Base-by-base conservation (phyloP, 2,888 invertebrate species). In the Rhagonycha lutea region DNA sequence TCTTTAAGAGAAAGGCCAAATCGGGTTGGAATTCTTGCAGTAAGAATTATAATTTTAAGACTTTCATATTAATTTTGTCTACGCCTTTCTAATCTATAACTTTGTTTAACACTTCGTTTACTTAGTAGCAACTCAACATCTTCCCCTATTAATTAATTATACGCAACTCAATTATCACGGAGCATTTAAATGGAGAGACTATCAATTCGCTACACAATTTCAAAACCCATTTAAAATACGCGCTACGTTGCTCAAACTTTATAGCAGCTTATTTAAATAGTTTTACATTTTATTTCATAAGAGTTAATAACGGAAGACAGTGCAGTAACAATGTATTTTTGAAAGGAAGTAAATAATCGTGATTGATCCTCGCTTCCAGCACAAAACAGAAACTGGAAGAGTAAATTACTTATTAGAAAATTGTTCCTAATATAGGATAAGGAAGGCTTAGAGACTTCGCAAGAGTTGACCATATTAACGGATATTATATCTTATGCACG, bases 1-100 rank as follows among this genome's bases (percentile, higher is more conserved):
- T 93, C 95, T 4, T 84, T 90, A 1, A 90, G 96, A 24, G 96
- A 96, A 86, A 89, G 92, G 69, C 90, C 92, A 0, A 96, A 96
- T 84, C 89, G 94, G 82, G 90, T 92, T 78, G 94, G 94, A 28
- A 91, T 92, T 78, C 85, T 96, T 80, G 93, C 94, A 85, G 93
- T 92, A 83, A 85, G 84, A 23, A 63, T 23, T 63, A 24, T 63
- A 12, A 63, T 63, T 63, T 24, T 63, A 14, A 63, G 12, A 32
- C 32, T 23, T 23, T 18, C 29, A 62, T 24, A 61, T 70, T 62
- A 70, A 65, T 65, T 47, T 71, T 65, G 14, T 24, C 14, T n/a
- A 32, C 60, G 60, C 14, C 60, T 72, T 26, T 73, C 61, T 69
- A 69, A 65, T 65, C 74, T 67, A 74, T 70, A 74, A 74, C 28